Evolutionary conservation across 2,888 invertebrate genomes (phyloP).

Genomic region (Epiperipatus broadwayi): DNA sequence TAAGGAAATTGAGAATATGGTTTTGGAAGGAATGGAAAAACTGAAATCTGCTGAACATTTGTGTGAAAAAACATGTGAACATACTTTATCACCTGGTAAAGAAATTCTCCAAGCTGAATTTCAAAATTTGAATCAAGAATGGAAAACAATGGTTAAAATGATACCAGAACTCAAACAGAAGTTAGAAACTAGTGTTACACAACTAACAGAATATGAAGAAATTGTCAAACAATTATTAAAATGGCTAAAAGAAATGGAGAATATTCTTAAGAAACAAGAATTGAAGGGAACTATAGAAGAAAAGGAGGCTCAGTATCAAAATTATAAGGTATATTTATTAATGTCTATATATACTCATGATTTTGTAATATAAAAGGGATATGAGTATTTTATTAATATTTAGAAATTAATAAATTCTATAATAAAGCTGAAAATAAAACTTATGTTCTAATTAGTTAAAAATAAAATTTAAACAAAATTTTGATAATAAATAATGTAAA

Average conservation of each 20-base stretch:
- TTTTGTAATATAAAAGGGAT: too few relatives aligned
- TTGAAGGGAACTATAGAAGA: conserved; percentile 58
- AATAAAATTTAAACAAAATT: too few relatives aligned
- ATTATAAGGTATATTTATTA: conserved; percentile 48
- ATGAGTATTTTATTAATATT: too few relatives aligned
- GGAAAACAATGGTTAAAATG: conserved; percentile 45
- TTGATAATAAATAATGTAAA: too few relatives aligned
- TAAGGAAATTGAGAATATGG: too few relatives aligned
- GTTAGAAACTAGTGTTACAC: conserved; percentile 49
- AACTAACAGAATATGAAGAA: conserved; percentile 72
- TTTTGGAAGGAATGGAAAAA: conserved; percentile 38
- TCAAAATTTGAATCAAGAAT: conserved; percentile 42
- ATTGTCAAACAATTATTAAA: conserved; percentile 56
- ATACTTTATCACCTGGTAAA: conserved; percentile 60
- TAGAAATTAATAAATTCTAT: too few relatives aligned
- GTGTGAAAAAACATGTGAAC: conserved; percentile 32
- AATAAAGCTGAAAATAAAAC: too few relatives aligned
- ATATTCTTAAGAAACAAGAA: conserved; percentile 63
- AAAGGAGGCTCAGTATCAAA: conserved; percentile 52
- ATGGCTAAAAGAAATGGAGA: conserved; percentile 69
- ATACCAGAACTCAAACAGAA: conserved; percentile 45
- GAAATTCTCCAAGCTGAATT: conserved; percentile 51
- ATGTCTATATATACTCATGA: too few relatives aligned
- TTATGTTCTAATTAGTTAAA: too few relatives aligned
- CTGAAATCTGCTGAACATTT: conserved; percentile 43